phyloP scores from a whole-genome alignment of 2,113 vertebrate genomes.

The Chaetodon auriga region DNA sequence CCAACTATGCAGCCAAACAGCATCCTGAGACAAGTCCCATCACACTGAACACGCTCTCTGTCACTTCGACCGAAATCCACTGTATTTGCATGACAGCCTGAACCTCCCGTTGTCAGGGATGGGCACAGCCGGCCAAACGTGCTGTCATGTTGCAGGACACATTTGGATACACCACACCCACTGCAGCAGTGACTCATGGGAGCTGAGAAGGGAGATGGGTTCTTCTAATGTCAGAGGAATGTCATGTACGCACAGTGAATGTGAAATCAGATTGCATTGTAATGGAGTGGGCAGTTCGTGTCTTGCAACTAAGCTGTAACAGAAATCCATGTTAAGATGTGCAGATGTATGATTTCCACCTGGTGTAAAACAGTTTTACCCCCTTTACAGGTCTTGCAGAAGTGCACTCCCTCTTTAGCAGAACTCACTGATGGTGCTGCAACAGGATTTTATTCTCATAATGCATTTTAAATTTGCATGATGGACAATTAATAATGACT shows the following conservation, averaged over 20 bases:
- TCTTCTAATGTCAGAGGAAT: conserved; percentile 27
- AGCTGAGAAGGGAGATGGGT: background rate
- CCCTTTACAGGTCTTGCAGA: background rate
- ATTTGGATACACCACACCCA: conserved; percentile 55
- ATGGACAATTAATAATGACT: conserved; percentile 1
- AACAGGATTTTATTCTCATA: too few relatives aligned
- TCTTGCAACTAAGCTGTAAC: background rate
- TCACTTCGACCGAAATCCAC: background rate
- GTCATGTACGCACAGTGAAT: background rate
- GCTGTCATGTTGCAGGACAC: background rate
- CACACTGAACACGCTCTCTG: background rate
- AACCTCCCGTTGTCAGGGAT: background rate
- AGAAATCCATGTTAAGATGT: background rate
- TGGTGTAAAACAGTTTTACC: background rate
- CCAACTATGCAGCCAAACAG: background rate
- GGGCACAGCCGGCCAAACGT: background rate
- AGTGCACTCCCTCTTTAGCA: background rate
- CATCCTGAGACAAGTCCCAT: background rate
- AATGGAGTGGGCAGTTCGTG: background rate
- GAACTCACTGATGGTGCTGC: background rate
- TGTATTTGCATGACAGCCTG: conserved; percentile 45
- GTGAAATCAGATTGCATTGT: background rate
- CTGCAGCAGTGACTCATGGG: conserved; percentile 51
- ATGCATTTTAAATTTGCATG: conserved; percentile 13
- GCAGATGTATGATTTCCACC: background rate